These are phyloP conservation scores for Euplexia lucipara DNA, from an alignment of 2,888 invertebrate species.

Conservation along the genomic window DNA sequence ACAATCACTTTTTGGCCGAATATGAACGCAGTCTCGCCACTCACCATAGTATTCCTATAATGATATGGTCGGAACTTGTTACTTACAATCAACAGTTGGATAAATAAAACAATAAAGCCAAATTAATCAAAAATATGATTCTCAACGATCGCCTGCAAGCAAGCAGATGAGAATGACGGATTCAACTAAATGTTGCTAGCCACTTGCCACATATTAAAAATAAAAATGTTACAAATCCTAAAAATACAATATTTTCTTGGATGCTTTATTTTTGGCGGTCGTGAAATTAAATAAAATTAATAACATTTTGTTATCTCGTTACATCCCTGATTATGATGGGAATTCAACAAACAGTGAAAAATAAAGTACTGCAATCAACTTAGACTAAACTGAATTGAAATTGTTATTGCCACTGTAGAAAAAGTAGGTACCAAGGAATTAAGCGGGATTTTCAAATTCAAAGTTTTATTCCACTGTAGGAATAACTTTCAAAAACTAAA, in stretches of 20 bases:
- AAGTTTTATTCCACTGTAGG: conserved; percentile 8
- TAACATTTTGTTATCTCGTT: not conserved
- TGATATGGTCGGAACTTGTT: conserved; percentile 60
- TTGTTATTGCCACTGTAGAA: not conserved
- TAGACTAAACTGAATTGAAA: not conserved
- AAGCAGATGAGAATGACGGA: conserved; percentile 83
- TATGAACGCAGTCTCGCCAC: conserved; percentile 48
- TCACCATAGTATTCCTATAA: conserved; percentile 79
- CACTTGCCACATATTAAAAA: conserved; percentile 12
- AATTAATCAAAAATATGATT: conserved; percentile 79
- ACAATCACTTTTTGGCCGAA: conserved; percentile 52
- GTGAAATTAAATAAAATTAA: not conserved
- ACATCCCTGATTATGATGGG: not conserved
- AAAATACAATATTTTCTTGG: not conserved
- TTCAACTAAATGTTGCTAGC: conserved; percentile 10
- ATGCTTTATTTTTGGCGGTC: not conserved
- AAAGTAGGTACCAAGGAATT: conserved; percentile 1
- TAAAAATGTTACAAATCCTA: not conserved
- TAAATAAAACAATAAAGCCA: conserved; percentile 71
- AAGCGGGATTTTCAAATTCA: conserved; percentile 55
- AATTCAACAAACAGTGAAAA: not conserved
- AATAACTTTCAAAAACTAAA: not conserved
- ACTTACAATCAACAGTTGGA: conserved; percentile 65
- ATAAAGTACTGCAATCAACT: not conserved
- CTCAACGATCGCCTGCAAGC: conserved; percentile 67